phyloP scores from a whole-genome alignment of 2,113 vertebrate species.

The Piaya cayana region DNA sequence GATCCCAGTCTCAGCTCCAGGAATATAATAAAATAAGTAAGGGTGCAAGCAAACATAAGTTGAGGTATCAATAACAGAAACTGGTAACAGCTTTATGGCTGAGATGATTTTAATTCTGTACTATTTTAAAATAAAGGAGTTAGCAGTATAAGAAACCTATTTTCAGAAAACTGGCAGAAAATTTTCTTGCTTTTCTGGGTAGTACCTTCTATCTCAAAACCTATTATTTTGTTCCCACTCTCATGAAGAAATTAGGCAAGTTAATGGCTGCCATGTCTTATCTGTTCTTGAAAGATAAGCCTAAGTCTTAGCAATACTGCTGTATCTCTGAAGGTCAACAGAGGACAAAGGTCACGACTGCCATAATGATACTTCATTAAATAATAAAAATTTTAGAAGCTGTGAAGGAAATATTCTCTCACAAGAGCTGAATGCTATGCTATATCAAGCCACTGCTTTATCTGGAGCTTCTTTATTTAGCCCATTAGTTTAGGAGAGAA shows the following conservation, averaged over 20 bases:
- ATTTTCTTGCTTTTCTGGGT: neutral
- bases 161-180: neutral
- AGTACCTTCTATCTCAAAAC: neutral
- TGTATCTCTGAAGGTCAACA: neutral
- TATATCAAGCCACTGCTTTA: neutral
- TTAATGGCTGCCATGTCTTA: neutral
- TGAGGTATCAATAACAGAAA: neutral
- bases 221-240: neutral
- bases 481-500: neutral
- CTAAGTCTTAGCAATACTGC: conserved; percentile 4
- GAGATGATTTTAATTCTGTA: neutral
- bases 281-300: conserved; percentile 9
- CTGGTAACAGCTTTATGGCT: neutral
- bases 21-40: neutral
- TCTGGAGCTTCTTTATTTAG: neutral
- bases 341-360: conserved; percentile 8
- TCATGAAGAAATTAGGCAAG: neutral
- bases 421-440: neutral
- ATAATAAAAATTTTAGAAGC: neutral
- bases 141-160: neutral
- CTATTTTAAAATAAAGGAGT: neutral
- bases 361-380: neutral
- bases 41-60: neutral
- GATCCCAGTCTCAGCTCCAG: neutral
- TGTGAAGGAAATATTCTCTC: neutral